phyloP scores from a whole-genome alignment of 1,140 invertebrate species.

The Ctenoplectra terminalis region DNA sequence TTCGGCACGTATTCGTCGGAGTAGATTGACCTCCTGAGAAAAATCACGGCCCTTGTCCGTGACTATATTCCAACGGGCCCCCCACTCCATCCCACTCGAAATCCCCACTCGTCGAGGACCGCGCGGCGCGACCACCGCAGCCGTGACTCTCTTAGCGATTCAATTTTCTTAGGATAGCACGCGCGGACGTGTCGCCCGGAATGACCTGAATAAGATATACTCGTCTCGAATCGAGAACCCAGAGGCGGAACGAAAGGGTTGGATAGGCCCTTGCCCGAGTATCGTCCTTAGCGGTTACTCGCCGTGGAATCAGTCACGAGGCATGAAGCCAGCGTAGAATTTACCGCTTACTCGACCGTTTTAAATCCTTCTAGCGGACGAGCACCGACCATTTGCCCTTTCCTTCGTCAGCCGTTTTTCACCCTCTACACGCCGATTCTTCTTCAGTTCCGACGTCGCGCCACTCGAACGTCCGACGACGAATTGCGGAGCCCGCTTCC shows the following conservation, averaged over 20 bases:
- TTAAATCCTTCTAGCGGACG: conserved; percentile 70
- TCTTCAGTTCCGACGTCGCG: conserved; percentile 13
- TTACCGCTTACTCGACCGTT: conserved; percentile 73
- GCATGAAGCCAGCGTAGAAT: conserved; percentile 62
- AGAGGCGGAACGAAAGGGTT: conserved; percentile 21
- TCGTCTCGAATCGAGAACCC: conserved; percentile 8
- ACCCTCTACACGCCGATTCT: conserved; percentile 12
- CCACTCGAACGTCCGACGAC: conserved; percentile 6
- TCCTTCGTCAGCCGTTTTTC: conserved; percentile 28
- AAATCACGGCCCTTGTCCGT: conserved; percentile 59
- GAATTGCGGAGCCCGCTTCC: neutral
- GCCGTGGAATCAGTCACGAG: conserved; percentile 15
- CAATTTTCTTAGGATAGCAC: conserved; percentile 45
- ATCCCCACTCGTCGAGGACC: neutral
- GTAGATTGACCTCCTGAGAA: conserved; percentile 56
- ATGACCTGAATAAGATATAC: conserved; percentile 48
- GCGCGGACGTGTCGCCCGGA: conserved; percentile 28
- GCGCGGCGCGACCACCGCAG: neutral
- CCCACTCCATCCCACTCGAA: neutral
- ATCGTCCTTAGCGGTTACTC: conserved; percentile 33
- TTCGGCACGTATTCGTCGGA: conserved; percentile 59
- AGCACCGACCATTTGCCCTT: conserved; percentile 55
- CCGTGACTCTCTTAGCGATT: conserved; percentile 31
- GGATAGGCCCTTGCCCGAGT: conserved; percentile 32
- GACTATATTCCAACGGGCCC: conserved; percentile 39